These are phyloP conservation scores for Denticeps clupeoides DNA, from an alignment of 2,797 vertebrate genomes.

Conservation along the genomic window DNA sequence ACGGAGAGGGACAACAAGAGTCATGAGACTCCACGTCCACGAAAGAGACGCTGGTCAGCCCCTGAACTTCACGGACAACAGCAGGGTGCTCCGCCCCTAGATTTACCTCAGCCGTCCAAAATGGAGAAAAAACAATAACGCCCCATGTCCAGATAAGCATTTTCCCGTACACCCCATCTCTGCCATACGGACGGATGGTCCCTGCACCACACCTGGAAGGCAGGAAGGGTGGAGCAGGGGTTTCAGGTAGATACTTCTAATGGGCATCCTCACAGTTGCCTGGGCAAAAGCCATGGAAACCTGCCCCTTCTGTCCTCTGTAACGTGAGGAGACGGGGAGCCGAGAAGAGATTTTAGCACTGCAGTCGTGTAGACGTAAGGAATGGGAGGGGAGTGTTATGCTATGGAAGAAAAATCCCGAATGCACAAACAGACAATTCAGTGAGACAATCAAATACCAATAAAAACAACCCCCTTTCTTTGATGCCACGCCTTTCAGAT, in stretches of 20 bases:
- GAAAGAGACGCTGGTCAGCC: slow-evolving; percentile 67
- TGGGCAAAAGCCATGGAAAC: slow-evolving; percentile 18
- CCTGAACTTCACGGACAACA: slow-evolving; percentile 46
- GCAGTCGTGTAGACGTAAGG: neutral
- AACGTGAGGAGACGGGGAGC: slow-evolving; percentile 13
- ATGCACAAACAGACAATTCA: slow-evolving; percentile 52
- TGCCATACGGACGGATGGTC: too few relatives aligned
- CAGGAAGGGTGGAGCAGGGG: neutral
- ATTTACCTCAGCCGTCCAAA: slow-evolving; percentile 68
- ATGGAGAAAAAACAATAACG: slow-evolving; percentile 61
- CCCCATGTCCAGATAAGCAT: slow-evolving; percentile 15
- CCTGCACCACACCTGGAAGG: too few relatives aligned
- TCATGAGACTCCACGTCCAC: slow-evolving; percentile 37
- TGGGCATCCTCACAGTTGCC: slow-evolving; percentile 19
- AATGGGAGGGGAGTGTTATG: neutral
- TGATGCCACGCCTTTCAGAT: slow-evolving; percentile 50
- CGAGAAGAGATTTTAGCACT: slow-evolving; percentile 4
- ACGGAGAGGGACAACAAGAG: slow-evolving; percentile 20
- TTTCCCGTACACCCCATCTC: slow-evolving; percentile 41
- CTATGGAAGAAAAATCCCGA: slow-evolving; percentile 33
- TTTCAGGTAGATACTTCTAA: slow-evolving; percentile 8
- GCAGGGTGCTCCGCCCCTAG: slow-evolving; percentile 43
- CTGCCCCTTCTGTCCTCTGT: slow-evolving; percentile 9
- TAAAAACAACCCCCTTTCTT: slow-evolving; percentile 54
- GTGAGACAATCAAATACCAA: slow-evolving; percentile 65